Evolutionary conservation across 2,888 invertebrate species (phyloP).

Genomic region (Leptarthrus brevirostris): DNA sequence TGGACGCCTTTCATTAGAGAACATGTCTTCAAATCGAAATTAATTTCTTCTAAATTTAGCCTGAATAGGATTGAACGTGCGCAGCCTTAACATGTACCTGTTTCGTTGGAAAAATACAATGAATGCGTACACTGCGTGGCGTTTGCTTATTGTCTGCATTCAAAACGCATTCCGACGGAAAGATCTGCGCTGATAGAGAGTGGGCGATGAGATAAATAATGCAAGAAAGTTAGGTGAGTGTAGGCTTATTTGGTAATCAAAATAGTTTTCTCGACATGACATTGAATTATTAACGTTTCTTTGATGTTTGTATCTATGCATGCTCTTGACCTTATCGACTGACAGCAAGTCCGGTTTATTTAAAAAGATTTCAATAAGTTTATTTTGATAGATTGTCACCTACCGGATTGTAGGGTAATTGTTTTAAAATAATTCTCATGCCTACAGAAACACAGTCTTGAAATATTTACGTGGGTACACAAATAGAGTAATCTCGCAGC

Average conservation of each 20-base stretch:
- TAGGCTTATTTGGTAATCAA: constrained; percentile 8
- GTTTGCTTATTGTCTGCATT: background rate
- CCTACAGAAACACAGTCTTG: too few relatives aligned
- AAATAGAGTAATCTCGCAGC: too few relatives aligned
- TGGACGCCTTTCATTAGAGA: background rate
- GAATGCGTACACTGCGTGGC: constrained; percentile 5
- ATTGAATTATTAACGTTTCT: background rate
- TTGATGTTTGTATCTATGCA: background rate
- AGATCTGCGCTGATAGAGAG: background rate
- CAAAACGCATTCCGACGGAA: background rate
- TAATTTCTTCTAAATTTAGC: constrained; percentile 14
- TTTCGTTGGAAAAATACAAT: background rate
- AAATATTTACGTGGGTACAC: too few relatives aligned
- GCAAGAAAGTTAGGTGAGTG: constrained; percentile 7
- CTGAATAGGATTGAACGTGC: background rate
- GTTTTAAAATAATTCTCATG: too few relatives aligned
- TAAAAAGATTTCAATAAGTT: background rate
- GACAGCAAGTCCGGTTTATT: background rate
- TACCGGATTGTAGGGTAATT: too few relatives aligned
- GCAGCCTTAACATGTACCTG: background rate
- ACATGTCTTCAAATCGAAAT: constrained; percentile 2
- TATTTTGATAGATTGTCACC: too few relatives aligned
- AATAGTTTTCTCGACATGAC: constrained; percentile 1
- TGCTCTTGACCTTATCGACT: background rate
- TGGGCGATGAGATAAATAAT: background rate